Conservation (phyloP, 2,888 invertebrate species). For the Standfussiana lucernea region DNA sequence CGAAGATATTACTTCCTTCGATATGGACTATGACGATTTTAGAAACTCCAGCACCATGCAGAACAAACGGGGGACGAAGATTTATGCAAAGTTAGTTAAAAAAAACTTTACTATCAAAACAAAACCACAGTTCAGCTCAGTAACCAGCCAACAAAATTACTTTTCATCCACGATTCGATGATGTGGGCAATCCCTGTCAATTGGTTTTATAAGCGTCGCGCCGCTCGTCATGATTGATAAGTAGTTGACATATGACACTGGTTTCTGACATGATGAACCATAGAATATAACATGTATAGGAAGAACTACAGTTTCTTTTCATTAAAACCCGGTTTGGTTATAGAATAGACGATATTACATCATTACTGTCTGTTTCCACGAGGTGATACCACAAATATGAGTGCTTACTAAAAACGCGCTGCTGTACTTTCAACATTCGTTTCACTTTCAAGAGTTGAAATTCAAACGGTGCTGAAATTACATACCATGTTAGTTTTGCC, state of each 20-base stretch:
- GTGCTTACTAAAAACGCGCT: too few species aligned
- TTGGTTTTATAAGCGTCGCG: slow-evolving; percentile 37
- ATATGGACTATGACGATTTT: background rate
- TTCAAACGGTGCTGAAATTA: background rate
- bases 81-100: background rate
- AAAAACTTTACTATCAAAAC: background rate
- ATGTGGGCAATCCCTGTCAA: slow-evolving; percentile 33
- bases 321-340: background rate
- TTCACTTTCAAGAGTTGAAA: background rate
- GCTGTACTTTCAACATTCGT: background rate
- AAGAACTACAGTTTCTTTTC: background rate
- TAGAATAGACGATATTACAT: background rate
- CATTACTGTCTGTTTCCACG: background rate
- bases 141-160: slow-evolving; percentile 4
- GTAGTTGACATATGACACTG: slow-evolving; percentile 47
- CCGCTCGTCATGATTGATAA: slow-evolving; percentile 28
- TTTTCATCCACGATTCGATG: slow-evolving; percentile 24
- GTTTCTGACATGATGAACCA: background rate
- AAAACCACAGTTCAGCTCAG: background rate
- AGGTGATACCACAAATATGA: too few species aligned
- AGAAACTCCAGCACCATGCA: background rate
- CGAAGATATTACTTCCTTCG: too few species aligned
- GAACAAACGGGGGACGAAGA: background rate
- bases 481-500: too few species aligned
- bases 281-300: background rate